Conservation (phyloP, 2,888 invertebrate genomes). For the Drepanosiphum platanoidis region DNA sequence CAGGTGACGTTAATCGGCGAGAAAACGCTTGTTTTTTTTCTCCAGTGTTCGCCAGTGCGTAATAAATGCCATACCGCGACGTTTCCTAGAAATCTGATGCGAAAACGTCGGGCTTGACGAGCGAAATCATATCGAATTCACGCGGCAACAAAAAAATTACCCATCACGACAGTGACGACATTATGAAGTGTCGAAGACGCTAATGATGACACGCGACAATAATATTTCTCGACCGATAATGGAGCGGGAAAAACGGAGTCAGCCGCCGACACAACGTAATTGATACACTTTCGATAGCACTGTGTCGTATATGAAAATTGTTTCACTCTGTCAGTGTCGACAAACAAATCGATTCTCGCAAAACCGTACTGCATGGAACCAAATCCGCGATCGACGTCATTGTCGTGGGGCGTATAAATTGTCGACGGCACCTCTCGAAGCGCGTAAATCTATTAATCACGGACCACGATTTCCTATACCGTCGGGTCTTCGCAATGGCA, state of each 20-base stretch:
- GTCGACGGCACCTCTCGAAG: no score
- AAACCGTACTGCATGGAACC: background rate
- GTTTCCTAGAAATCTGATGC: conserved; percentile 23
- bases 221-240: background rate
- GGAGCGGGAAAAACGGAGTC: background rate
- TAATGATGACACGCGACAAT: background rate
- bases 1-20: background rate
- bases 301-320: no score
- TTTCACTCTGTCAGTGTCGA: background rate
- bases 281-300: background rate
- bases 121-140: background rate
- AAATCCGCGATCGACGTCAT: no score
- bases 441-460: no score
- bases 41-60: background rate
- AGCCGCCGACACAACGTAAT: no score
- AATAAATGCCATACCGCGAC: background rate
- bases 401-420: no score
- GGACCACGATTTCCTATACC: no score
- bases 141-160: background rate
- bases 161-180: background rate
- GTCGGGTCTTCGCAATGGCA: no score
- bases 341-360: background rate
- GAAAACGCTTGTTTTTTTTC: background rate
- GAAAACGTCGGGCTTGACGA: background rate
- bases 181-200: background rate